Percentiles rank a stretch among this genome's conserved stretches.
Conservation (phyloP, 2,797 vertebrate genomes). For the Sebastes steindachneri region DNA sequence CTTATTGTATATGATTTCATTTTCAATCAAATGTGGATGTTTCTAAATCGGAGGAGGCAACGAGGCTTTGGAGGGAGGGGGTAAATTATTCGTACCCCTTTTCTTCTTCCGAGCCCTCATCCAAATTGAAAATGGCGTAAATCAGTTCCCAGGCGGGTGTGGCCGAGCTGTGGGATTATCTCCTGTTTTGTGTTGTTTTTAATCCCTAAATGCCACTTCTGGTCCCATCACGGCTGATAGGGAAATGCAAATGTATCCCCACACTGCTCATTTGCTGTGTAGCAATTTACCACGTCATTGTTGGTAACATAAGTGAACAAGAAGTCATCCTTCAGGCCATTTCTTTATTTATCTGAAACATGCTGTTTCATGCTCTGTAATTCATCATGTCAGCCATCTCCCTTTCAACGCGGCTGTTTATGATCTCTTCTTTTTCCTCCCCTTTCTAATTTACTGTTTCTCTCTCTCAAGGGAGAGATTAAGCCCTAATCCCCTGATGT, state of each 20-base stretch:
- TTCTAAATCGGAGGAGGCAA: slow-evolving; percentile 54
- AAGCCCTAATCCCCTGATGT: slow-evolving; percentile 84
- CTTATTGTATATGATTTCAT: slow-evolving; percentile 56
- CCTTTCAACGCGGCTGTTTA: slow-evolving; percentile 24
- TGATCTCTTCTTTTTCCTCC: slow-evolving; percentile 37
- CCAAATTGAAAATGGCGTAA: slow-evolving; percentile 74
- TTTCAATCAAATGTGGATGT: slow-evolving; percentile 67
- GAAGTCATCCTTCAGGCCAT: slow-evolving; percentile 30
- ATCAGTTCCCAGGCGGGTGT: slow-evolving; percentile 68
- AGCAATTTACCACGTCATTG: slow-evolving; percentile 23
- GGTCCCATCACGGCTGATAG: slow-evolving; percentile 40
- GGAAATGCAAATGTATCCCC: slow-evolving; percentile 47
- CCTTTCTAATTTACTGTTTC: slow-evolving; percentile 67
- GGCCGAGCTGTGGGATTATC: slow-evolving; percentile 69
- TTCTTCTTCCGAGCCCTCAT: slow-evolving; percentile 50
- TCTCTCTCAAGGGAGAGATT: slow-evolving; percentile 85
- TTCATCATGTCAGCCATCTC: slow-evolving; percentile 41
- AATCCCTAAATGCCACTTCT: slow-evolving; percentile 73
- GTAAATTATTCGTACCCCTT: slow-evolving; percentile 50
- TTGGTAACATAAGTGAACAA: slow-evolving; percentile 22
- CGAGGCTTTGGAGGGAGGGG: slow-evolving; percentile 27
- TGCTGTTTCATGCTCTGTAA: slow-evolving; percentile 38
- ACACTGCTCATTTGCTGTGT: slow-evolving; percentile 28
- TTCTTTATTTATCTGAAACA: slow-evolving; percentile 49
- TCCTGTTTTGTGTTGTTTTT: slow-evolving; percentile 76